Evolutionary conservation across 2,113 vertebrate genomes (phyloP).

Genomic region (Bettongia penicillata): DNA sequence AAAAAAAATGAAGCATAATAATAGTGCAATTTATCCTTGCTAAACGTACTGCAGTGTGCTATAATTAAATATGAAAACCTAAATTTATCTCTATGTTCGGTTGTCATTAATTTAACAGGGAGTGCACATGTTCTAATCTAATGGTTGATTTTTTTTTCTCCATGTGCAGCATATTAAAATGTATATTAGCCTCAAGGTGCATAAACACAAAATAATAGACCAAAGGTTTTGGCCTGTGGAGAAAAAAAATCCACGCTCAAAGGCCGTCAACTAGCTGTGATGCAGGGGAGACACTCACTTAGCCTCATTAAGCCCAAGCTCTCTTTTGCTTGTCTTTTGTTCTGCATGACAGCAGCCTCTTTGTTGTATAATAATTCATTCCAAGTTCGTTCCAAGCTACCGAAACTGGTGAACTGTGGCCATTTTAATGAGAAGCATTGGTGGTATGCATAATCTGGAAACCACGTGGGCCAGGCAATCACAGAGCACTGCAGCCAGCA

Average conservation of each 20-base stretch:
- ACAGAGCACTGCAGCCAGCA: conserved; percentile 91
- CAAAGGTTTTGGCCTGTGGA: conserved; percentile 90
- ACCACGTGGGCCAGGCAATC: conserved; percentile 91
- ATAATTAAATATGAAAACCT: conserved; percentile 99
- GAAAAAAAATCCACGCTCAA: conserved; percentile 85
- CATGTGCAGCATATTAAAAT: conserved; percentile 94
- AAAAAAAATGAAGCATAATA: conserved; percentile 92
- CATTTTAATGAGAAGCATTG: conserved; percentile 94
- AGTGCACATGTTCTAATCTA: conserved; percentile 91
- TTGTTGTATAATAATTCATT: conserved; percentile 96
- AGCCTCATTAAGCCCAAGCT: conserved; percentile 95
- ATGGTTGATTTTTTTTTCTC: conserved; percentile 87
- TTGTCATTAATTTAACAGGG: conserved; percentile 97
- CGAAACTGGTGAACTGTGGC: conserved; percentile 93
- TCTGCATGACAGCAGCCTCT: conserved; percentile 94
- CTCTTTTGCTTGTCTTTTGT: conserved; percentile 91
- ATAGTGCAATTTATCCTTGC: conserved; percentile 94
- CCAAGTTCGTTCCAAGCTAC: conserved; percentile 90
- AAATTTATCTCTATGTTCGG: conserved; percentile 94
- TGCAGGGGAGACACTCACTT: conserved; percentile 90
- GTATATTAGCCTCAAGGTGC: conserved; percentile 93
- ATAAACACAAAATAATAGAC: conserved; percentile 93
- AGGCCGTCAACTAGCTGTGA: conserved; percentile 88
- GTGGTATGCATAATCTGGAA: conserved; percentile 90
- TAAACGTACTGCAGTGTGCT: conserved; percentile 90